Base-by-base conservation (phyloP, 64 coral and sea anemone species). In the Cladopsammia gracilis region DNA sequence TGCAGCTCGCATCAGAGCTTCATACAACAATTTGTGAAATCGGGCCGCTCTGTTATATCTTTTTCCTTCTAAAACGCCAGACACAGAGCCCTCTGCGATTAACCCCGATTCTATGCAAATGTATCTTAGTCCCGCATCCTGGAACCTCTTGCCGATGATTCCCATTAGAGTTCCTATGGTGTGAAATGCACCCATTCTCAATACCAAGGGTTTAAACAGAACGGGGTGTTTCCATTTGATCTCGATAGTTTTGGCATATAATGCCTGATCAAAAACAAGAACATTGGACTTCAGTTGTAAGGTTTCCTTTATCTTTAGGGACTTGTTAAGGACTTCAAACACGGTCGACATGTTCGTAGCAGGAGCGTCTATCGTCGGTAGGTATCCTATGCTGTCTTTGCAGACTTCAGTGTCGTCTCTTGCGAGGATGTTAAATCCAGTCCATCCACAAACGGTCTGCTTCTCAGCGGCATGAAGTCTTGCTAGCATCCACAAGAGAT, bases 121-220 rank as follows among this genome's bases (percentile, higher is more conserved):
- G 70, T 90, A 88, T 62, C 64, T 78, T 68, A 91, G 68, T 57
- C 80, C 88, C 76, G 88, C 88, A 70, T 85, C 93, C 61, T 95
- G 66, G 70, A 95, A 95, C 19, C 80, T 74, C 78, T 95, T 90
- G 12, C 93, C 93, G 77, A 95, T 72, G n/a, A 90, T 85, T 45
- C 56, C 64, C 73, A 95, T 56, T 48, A 90, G 49, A 58, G 76
- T 89, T 51, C 86, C 81, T 48, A 73, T 3, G 59, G 60, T 72
- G 15, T 45, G 70, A 45, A 72, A 72, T 25, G 43, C 26, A 45
- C 70, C 70, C 70, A 72, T 72, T 45, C n/a, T 64, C 6, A 85
- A 24, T 56, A 56, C 7, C 53, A 54, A 54, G 6, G 11, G 52
- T 54, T 6, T 8, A 3, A 72, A 72, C 25, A 44, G 25, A 25